A percentile compares a stretch with the other conserved stretches of the same genome.
Evolutionary conservation across 1,140 invertebrate species (phyloP).

Genomic region (Eufriesea mexicana): DNA sequence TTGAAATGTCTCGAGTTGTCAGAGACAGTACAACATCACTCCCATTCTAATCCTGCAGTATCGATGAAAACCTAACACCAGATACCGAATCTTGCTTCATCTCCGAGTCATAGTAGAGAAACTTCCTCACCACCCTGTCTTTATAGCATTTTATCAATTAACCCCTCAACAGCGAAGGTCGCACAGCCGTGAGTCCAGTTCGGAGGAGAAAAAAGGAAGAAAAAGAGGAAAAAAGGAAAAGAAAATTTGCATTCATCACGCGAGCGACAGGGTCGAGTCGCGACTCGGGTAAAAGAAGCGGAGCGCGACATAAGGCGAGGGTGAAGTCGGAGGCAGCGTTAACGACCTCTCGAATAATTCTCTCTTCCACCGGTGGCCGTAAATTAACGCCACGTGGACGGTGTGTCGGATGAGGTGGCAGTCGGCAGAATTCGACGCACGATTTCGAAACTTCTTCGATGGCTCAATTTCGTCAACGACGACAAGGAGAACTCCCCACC

Average conservation of each 20-base stretch:
- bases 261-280: background rate
- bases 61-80: too few species aligned
- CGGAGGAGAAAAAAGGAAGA: fast-evolving
- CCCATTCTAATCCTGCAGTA: too few species aligned
- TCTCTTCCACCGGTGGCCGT: slow-evolving; percentile 41
- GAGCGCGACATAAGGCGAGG: slow-evolving; percentile 9
- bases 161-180: background rate
- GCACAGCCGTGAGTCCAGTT: background rate
- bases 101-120: too few species aligned
- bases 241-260: slow-evolving; percentile 18
- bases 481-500: slow-evolving; percentile 30
- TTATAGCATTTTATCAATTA: background rate
- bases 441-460: slow-evolving; percentile 75
- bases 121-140: too few species aligned
- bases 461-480: slow-evolving; percentile 74
- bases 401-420: slow-evolving; percentile 20
- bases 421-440: slow-evolving; percentile 70
- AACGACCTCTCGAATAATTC: slow-evolving; percentile 59
- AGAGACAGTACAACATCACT: too few species aligned
- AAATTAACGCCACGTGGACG: slow-evolving; percentile 62
- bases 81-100: too few species aligned
- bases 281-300: slow-evolving; percentile 8
- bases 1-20: too few species aligned
- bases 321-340: slow-evolving; percentile 2
- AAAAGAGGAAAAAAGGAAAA: too few species aligned